These are phyloP conservation scores for Melanerpes aurifrons DNA, from an alignment of 2,113 vertebrate species.

Conservation along the genomic window DNA sequence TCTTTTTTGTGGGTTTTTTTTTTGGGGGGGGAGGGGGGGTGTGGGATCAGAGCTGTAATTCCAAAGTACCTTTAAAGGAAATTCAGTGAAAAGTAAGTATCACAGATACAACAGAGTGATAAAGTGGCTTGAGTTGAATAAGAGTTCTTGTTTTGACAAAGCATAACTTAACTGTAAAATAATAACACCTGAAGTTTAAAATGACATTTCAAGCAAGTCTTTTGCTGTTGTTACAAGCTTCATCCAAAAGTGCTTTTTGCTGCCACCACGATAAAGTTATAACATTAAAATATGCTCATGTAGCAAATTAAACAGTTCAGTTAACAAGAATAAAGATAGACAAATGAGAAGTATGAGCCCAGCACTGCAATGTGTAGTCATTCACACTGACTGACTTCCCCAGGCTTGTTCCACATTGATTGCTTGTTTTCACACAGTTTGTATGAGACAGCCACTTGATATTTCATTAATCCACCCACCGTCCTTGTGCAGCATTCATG, in stretches of 20 bases:
- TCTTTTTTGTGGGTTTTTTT: neutral
- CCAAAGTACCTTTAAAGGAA: neutral
- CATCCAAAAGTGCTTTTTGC: neutral
- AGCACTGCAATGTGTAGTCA: neutral
- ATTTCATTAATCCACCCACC: neutral
- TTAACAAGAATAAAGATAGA: neutral
- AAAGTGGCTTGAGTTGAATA: neutral
- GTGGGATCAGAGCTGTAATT: neutral
- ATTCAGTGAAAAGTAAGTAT: neutral
- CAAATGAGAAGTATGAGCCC: neutral
- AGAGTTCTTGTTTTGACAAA: neutral
- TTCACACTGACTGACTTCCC: neutral
- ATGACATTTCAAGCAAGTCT: neutral
- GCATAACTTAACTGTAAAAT: neutral
- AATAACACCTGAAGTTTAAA: neutral
- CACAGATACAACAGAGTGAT: no score
- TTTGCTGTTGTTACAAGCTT: neutral
- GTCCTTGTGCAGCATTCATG: accelerated
- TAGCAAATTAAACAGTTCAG: neutral
- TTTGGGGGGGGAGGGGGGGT: no score
- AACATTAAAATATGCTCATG: neutral
- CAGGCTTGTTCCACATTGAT: neutral
- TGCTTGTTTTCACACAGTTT: neutral
- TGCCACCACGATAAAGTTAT: neutral
- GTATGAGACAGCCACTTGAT: neutral